Conservation (phyloP, 2,113 vertebrate genomes). For the Sterrhoptilus dennistouni region DNA sequence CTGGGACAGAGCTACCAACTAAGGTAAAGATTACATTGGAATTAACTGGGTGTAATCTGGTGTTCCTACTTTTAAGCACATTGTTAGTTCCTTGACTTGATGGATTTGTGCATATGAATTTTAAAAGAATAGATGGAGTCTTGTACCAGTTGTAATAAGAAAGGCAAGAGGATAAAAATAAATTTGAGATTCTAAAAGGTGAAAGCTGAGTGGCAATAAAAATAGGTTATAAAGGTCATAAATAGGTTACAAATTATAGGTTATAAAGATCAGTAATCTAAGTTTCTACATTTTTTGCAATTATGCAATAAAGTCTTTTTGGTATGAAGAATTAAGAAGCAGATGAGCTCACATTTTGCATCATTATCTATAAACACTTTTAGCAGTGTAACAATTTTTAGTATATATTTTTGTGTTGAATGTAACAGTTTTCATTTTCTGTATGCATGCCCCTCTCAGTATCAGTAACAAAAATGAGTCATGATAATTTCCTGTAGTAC, state of each 20-base stretch:
- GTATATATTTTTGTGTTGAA: neutral
- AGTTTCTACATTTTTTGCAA: neutral
- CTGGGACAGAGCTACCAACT: slow-evolving; percentile 45
- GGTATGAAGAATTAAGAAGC: neutral
- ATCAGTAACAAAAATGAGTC: neutral
- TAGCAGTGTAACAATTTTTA: neutral
- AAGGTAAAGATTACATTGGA: slow-evolving; percentile 40
- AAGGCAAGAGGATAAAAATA: neutral
- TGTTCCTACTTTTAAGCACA: neutral
- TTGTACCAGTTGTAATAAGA: neutral
- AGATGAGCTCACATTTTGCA: neutral
- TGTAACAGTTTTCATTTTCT: neutral
- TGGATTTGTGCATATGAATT: neutral
- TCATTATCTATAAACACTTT: neutral
- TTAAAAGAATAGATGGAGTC: neutral
- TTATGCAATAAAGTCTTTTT: neutral
- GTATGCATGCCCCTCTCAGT: neutral
- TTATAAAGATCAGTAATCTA: neutral
- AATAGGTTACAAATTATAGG: neutral
- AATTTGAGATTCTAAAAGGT: neutral
- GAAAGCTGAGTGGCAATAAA: neutral
- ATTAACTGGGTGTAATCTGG: slow-evolving; percentile 11
- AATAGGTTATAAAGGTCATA: neutral
- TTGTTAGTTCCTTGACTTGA: neutral
- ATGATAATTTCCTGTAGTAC: neutral